Base-by-base conservation (phyloP, 2,888 invertebrate genomes). In the Lomographa bimaculata region DNA sequence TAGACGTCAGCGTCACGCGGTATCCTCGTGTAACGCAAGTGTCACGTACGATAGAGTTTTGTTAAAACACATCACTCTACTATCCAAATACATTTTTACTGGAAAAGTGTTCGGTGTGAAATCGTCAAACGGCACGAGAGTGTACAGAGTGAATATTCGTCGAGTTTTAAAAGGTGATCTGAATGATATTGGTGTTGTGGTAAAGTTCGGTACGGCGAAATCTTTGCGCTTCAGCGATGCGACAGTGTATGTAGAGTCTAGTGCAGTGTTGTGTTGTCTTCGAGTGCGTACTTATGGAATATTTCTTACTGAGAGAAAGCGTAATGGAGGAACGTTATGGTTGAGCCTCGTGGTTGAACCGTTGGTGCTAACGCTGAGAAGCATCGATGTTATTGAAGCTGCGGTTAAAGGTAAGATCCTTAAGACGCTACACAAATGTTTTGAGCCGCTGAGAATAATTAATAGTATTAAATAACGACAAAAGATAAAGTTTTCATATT, bases 81-180 rank as follows among this genome's bases (percentile, higher is more conserved):
- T 69, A 18, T 79, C 85, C 3, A 79, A 80, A 54, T 87, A 83
- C 46, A 72, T 87, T 62, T 85, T 87, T 46, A 83, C 77, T 6
- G 85, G 85, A 1, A 83, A 77, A 78, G 78, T 87, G 51, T 73
- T 66, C 41, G 61, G 70, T 60, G 73, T 77, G 12, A 70, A 66
- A n/a, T 50, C 57, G 7, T 55, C 41, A 38, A 71, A 74, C 54
- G 64, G 64, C 37, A 69, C 68, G 5, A 60, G 62, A 53, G 59
- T 73, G 46, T 86, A 81, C 51, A 79, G 69, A 73, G 86, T 87
- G 58, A 81, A 75, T 56, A 79, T 87, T 47, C 76, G 80, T 14
- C 68, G 85, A 21, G 79, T 85, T 48, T 58, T 87, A 34, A 87
- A 85, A 54, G 85, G 85, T 49, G 83, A 85, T 71, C 66, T 86